These are phyloP conservation scores for Penelope pileata DNA, from an alignment of 2,113 vertebrate species.

Conservation along the genomic window DNA sequence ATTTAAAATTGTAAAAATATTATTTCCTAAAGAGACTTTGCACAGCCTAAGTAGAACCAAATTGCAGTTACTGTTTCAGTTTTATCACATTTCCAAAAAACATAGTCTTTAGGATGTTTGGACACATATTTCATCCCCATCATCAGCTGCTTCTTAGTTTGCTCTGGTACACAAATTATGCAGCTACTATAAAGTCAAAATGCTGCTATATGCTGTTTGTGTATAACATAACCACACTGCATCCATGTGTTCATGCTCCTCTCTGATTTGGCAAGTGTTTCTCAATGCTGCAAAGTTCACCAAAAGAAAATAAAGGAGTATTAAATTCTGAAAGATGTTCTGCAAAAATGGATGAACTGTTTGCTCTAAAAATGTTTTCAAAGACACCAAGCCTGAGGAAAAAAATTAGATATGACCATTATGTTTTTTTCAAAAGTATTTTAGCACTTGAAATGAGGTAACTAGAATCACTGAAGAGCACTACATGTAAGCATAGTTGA, in stretches of 20 bases:
- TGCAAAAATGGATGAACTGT: not conserved
- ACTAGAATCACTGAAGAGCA: not conserved
- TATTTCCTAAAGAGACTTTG: not conserved
- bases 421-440: not conserved
- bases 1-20: not conserved
- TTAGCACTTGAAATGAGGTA: not conserved
- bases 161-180: not conserved
- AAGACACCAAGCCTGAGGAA: not conserved
- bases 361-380: not conserved
- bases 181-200: not conserved
- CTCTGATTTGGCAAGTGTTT: not conserved
- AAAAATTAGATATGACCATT: not conserved
- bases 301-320: not conserved
- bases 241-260: accelerated
- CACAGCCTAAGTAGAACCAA: not conserved
- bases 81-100: not conserved
- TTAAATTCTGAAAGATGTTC: not conserved
- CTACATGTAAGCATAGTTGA: not conserved
- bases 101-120: too few species aligned
- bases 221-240: not conserved
- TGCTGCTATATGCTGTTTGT: not conserved
- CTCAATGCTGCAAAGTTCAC: not conserved
- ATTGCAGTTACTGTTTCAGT: not conserved
- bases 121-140: not conserved
- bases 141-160: not conserved